phyloP scores from a whole-genome alignment of 2,113 vertebrate species.

The Corythaeola cristata region DNA sequence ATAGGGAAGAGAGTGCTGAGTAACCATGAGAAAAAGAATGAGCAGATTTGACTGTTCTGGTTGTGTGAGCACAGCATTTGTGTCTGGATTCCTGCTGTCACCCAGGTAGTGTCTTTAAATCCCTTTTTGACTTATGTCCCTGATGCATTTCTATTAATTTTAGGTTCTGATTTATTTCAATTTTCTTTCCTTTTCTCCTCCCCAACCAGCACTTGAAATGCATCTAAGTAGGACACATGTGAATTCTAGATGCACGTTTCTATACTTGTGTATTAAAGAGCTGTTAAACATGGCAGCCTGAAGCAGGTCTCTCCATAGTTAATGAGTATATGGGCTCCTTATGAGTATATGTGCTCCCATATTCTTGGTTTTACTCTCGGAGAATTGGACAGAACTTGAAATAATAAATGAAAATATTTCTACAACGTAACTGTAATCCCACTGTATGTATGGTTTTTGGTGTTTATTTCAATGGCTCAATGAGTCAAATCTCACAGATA shows the following conservation, averaged over 20 bases:
- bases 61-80: neutral
- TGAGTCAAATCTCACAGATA: neutral
- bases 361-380: neutral
- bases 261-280: neutral
- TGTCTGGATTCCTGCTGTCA: constrained; percentile 1
- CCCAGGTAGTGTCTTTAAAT: neutral
- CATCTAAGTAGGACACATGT: neutral
- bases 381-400: neutral
- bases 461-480: neutral
- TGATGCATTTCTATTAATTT: neutral
- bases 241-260: neutral
- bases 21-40: neutral
- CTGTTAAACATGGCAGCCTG: neutral
- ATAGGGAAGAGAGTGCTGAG: neutral
- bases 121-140: neutral
- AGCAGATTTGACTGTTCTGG: constrained; percentile 37
- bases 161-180: neutral
- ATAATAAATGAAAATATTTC: neutral
- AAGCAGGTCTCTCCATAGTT: neutral
- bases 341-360: neutral
- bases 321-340: neutral
- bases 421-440: neutral
- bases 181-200: neutral
- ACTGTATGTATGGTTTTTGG: neutral
- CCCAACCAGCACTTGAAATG: neutral